These are phyloP conservation scores for Trypoxylus dichotomus DNA, from an alignment of 1,140 invertebrate genomes.

Conservation along the genomic window DNA sequence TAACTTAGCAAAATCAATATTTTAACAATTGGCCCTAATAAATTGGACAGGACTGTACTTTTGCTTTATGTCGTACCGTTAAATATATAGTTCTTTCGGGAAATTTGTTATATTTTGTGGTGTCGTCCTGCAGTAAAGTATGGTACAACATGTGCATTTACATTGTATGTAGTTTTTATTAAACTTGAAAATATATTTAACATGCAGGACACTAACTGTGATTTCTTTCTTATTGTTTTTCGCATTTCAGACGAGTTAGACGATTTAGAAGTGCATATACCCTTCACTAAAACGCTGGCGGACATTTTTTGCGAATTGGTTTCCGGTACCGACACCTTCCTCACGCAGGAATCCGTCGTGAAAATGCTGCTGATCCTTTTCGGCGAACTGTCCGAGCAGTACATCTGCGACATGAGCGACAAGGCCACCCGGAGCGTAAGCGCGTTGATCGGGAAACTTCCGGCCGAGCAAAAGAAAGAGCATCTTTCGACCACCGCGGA, in stretches of 20 bases:
- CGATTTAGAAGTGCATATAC: slow-evolving; percentile 48
- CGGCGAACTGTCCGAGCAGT: slow-evolving; percentile 44
- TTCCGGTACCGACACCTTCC: slow-evolving; percentile 43
- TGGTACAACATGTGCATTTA: too few relatives aligned
- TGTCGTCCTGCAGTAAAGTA: too few relatives aligned
- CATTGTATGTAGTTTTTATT: too few relatives aligned
- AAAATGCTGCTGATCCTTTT: slow-evolving; percentile 46
- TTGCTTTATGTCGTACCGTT: too few relatives aligned
- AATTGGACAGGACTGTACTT: too few relatives aligned
- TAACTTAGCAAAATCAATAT: too few relatives aligned
- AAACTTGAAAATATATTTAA: too few relatives aligned
- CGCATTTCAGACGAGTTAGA: slow-evolving; percentile 49
- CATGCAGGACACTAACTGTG: too few relatives aligned
- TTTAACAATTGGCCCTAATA: too few relatives aligned
- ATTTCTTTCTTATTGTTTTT: too few relatives aligned
- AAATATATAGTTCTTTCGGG: too few relatives aligned
- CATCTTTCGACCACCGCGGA: slow-evolving; percentile 9
- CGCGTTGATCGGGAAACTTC: slow-evolving; percentile 32
- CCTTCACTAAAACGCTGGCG: slow-evolving; percentile 45
- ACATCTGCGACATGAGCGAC: slow-evolving; percentile 29
- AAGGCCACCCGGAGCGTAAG: slow-evolving; percentile 28
- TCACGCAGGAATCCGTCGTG: slow-evolving; percentile 48
- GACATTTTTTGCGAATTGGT: slow-evolving; percentile 50
- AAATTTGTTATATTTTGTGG: too few relatives aligned
- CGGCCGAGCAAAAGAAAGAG: slow-evolving; percentile 16